Evolutionary conservation across 2,888 invertebrate species (phyloP).

Genomic region (Vesta saturnalis): DNA sequence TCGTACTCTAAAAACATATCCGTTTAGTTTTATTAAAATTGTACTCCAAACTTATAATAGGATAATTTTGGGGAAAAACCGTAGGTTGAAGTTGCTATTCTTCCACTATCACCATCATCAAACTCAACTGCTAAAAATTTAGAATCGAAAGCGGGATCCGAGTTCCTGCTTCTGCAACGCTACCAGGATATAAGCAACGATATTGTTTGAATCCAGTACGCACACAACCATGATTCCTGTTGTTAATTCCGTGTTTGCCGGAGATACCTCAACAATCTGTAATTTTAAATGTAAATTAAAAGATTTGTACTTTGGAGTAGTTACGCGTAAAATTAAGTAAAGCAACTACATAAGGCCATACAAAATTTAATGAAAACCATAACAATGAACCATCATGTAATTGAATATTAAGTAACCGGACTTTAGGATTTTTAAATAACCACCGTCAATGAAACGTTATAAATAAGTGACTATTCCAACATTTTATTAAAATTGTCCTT

Average conservation of each 20-base stretch:
- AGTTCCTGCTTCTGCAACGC: constrained; percentile 80
- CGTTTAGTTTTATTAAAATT: neutral
- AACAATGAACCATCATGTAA: no score
- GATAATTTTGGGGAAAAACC: constrained; percentile 91
- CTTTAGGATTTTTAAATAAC: constrained; percentile 20
- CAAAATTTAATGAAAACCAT: no score
- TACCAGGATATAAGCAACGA: constrained; percentile 93
- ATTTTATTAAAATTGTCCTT: no score
- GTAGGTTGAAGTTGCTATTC: constrained; percentile 88
- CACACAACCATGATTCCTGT: constrained; percentile 89
- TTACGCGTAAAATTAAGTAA: constrained; percentile 20
- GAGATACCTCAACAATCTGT: constrained; percentile 87
- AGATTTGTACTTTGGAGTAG: no score
- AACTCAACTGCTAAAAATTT: constrained; percentile 92
- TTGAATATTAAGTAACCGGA: constrained; percentile 25
- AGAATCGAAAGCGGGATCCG: constrained; percentile 74
- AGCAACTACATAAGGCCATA: no score
- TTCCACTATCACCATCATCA: constrained; percentile 94
- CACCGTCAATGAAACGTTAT: no score
- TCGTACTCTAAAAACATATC: constrained; percentile 74
- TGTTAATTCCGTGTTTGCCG: constrained; percentile 75
- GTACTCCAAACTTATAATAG: constrained; percentile 73
- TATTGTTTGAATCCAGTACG: constrained; percentile 98
- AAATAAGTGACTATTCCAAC: no score
- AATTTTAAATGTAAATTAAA: no score